Conservation (phyloP, 2,888 invertebrate species). For the Pomacea canaliculata region DNA sequence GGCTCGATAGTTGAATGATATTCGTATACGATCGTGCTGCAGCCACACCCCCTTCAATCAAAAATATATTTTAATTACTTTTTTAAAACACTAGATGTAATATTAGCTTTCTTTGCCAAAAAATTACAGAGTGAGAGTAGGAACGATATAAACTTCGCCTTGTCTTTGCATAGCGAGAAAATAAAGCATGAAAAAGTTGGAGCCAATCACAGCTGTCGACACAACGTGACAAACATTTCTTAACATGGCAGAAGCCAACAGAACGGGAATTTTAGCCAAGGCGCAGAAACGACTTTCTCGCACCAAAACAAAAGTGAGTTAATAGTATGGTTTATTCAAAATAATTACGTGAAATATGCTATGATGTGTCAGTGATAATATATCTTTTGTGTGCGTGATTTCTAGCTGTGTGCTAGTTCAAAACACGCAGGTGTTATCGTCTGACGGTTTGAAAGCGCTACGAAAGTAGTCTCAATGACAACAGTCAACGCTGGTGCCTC, state of each 20-base stretch:
- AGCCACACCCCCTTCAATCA: too few relatives aligned
- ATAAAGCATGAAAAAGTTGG: slow-evolving; percentile 1
- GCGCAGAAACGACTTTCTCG: slow-evolving; percentile 35
- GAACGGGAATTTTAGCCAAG: slow-evolving; percentile 29
- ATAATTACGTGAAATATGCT: not conserved
- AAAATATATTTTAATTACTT: too few relatives aligned
- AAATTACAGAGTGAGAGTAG: too few relatives aligned
- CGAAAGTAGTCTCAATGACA: not conserved
- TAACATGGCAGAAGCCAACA: slow-evolving; percentile 37
- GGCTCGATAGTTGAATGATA: too few relatives aligned
- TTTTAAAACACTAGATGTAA: too few relatives aligned
- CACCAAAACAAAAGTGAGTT: slow-evolving; percentile 37
- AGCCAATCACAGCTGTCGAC: slow-evolving; percentile 27
- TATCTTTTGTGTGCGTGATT: not conserved
- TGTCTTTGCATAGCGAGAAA: too few relatives aligned
- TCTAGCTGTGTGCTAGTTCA: not conserved
- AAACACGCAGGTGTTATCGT: slow-evolving; percentile 17
- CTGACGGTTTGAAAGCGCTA: slow-evolving; percentile 15
- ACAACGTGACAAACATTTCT: slow-evolving; percentile 21
- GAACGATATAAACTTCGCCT: too few relatives aligned
- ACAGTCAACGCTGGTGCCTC: slow-evolving; percentile 11
- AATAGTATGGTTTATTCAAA: not conserved
- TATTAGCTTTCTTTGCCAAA: too few relatives aligned
- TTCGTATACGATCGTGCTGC: too few relatives aligned
- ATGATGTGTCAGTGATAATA: not conserved